Evolutionary conservation across 1,140 invertebrate genomes (phyloP).

Genomic region (Fopius arisanus): DNA sequence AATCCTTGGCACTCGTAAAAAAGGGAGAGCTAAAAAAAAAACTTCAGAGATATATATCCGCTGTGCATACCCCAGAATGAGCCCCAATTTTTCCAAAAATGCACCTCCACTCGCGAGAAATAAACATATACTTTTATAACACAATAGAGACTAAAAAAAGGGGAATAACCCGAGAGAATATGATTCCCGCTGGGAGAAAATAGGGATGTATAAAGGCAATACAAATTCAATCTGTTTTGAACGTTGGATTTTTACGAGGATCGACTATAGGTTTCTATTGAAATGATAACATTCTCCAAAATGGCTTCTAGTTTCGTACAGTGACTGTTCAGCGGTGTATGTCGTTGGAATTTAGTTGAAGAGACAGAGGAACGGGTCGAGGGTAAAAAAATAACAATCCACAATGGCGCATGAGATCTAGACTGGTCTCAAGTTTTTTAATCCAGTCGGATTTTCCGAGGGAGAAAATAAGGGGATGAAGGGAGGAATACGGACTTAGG

Average conservation of each 20-base stretch:
- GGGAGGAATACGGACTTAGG: not conserved
- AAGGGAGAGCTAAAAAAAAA: no score
- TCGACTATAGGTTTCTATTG: conserved; percentile 6
- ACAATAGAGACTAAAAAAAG: not conserved
- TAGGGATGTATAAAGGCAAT: not conserved
- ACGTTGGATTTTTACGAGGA: conserved; percentile 8
- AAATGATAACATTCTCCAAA: conserved; percentile 1
- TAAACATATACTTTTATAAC: not conserved
- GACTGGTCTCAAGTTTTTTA: conserved; percentile 15
- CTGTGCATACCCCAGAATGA: no score
- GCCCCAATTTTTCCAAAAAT: not conserved
- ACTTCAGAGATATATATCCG: no score
- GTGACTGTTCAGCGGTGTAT: not conserved
- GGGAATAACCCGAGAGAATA: not conserved
- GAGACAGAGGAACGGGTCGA: not conserved
- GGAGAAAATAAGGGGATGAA: not conserved
- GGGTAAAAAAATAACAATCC: not conserved
- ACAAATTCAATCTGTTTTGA: conserved; percentile 12
- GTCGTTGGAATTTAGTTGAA: not conserved
- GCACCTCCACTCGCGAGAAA: not conserved
- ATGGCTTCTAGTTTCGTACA: not conserved
- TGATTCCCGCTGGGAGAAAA: not conserved
- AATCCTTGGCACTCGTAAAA: no score
- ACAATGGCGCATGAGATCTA: not conserved
- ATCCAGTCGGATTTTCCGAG: not conserved